Base-by-base conservation (phyloP, 2,113 vertebrate species). In the Hiodon tergisus region DNA sequence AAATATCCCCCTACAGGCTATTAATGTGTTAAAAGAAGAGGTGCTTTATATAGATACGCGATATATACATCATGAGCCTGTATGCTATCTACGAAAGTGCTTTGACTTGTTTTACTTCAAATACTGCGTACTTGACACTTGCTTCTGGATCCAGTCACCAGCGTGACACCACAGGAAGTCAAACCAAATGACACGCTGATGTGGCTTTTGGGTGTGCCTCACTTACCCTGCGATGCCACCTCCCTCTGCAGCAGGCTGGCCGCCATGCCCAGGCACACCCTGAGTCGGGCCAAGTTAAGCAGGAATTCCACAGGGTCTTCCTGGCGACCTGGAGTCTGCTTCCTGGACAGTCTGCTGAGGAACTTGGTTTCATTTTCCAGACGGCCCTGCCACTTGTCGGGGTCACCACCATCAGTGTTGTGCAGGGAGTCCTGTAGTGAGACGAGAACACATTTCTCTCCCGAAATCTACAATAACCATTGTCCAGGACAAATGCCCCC, bases 271-370 rank as follows among this genome's bases (percentile, higher is more conserved):
- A 92, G 78, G 67, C 84, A 88, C 0, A 85, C 75, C 8, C 86
- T 79, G 50, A 92, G 84, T 6, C 47, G 78, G 71, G 87, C 89
- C 1, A 81, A 67, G 78, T 73, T 81, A 59, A 90, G 87, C 65
- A 92, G 83, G 81, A 90, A 91, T 76, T 88, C 87, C 0, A 83
- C 83, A 0, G 88, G 87, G 57, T 89, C 86, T 9, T 81, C 75
- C 14, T 73, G 67, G 60, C 81, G 72, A 61, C 55, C 69, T 2
- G 84, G 76, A 16, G 75, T 87, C 80, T 86, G 86, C 11, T 72
- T 82, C 53, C 85, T 79, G 71, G 83, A 84, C 0, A 89, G 4
- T 31, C 88, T 79, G 82, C 87, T 82, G 70, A 90, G 83, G 75
- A 92, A 91, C 0, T 3, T 48, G 4, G 71, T 68, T 0, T 86